These are phyloP conservation scores for Argynnis bischoffii DNA, from an alignment of 2,888 invertebrate species.

Conservation along the genomic window DNA sequence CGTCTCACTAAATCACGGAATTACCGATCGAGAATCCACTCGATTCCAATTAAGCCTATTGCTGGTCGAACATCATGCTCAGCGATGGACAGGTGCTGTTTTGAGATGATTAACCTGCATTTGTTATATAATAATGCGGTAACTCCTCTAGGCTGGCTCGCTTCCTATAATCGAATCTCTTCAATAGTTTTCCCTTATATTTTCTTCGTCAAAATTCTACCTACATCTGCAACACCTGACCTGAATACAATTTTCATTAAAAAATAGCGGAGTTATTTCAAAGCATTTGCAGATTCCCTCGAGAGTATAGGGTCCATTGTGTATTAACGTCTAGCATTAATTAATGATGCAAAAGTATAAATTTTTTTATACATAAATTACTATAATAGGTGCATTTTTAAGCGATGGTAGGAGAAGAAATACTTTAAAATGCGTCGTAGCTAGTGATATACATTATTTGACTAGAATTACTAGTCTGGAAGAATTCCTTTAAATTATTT, in stretches of 20 bases:
- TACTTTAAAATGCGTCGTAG: not conserved
- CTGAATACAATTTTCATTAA: constrained; percentile 62
- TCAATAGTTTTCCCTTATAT: constrained; percentile 39
- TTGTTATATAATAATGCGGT: constrained; percentile 69
- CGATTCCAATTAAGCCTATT: constrained; percentile 45
- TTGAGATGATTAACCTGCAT: constrained; percentile 46
- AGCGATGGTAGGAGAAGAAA: no score
- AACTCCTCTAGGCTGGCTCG: constrained; percentile 36
- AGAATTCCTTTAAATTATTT: no score
- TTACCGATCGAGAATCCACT: constrained; percentile 52
- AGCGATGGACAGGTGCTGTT: constrained; percentile 9
- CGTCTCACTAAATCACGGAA: constrained; percentile 52
- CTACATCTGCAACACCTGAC: constrained; percentile 53
- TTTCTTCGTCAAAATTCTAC: constrained; percentile 44
- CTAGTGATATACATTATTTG: no score
- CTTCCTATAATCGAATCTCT: constrained; percentile 46
- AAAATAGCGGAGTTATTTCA: constrained; percentile 41
- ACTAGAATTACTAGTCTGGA: no score
- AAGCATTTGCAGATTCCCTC: constrained; percentile 32
- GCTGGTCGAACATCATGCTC: constrained; percentile 18
- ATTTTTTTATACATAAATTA: not conserved
- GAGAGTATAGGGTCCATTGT: constrained; percentile 20
- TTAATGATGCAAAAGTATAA: no score
- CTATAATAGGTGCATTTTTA: not conserved
- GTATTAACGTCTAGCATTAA: not conserved